These are phyloP conservation scores for Eciton burchellii DNA, from an alignment of 1,140 invertebrate species.

Conservation along the genomic window DNA sequence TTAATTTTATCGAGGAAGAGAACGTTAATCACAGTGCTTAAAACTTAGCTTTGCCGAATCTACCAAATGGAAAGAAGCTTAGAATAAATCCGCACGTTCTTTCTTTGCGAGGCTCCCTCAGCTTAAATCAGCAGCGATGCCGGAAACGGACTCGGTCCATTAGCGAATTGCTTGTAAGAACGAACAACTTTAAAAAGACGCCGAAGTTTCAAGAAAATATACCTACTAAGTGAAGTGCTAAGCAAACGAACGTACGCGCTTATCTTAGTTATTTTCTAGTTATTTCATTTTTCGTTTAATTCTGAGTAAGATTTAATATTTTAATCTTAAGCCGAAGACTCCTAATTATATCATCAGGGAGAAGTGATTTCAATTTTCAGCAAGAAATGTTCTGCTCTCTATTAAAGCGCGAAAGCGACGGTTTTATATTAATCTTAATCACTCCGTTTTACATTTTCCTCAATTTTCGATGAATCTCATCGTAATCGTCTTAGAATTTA, in stretches of 20 bases:
- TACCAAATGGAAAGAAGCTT: constrained; percentile 33
- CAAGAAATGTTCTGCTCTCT: neutral
- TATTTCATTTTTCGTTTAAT: neutral
- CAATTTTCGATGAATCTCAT: too few species aligned
- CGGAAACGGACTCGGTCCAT: constrained; percentile 10
- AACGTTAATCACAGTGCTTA: constrained; percentile 26
- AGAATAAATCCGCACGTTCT: constrained; percentile 18
- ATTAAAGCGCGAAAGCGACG: neutral
- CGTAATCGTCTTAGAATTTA: too few species aligned
- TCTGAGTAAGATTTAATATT: neutral
- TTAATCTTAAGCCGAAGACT: neutral
- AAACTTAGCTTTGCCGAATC: neutral
- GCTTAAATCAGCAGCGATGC: constrained; percentile 15
- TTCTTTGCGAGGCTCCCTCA: neutral
- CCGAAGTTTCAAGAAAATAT: neutral
- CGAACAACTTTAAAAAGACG: constrained; percentile 3
- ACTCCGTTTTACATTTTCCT: too few species aligned
- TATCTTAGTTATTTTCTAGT: neutral
- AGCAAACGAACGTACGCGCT: neutral
- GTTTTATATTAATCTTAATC: too few species aligned
- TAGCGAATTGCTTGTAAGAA: constrained; percentile 44
- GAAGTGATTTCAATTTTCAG: neutral
- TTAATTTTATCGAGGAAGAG: constrained; percentile 18
- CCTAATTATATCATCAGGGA: neutral
- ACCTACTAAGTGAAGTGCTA: neutral